phyloP scores from a whole-genome alignment of 2,888 invertebrate genomes.

The Pseudococcus jackbeardsleyi region DNA sequence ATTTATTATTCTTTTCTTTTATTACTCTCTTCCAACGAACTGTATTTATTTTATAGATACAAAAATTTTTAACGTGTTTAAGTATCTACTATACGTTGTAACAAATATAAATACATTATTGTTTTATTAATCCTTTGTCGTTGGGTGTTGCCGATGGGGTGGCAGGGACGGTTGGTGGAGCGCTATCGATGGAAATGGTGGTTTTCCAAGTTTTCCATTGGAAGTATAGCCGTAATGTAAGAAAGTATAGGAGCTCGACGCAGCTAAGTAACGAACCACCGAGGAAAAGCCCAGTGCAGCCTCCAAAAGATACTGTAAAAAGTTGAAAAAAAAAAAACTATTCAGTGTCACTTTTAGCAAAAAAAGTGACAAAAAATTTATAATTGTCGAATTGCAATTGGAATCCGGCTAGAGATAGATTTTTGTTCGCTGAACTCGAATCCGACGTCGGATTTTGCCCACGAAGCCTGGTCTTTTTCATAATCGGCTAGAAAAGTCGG shows the following conservation, averaged over 20 bases:
- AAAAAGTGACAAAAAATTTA: too few species aligned
- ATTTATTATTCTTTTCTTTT: not conserved
- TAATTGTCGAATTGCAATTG: too few species aligned
- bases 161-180: not conserved
- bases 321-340: too few species aligned
- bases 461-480: too few species aligned
- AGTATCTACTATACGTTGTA: constrained; percentile 20
- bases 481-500: too few species aligned
- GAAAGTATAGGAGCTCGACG: constrained; percentile 71
- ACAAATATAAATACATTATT: constrained; percentile 39
- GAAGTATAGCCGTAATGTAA: constrained; percentile 67
- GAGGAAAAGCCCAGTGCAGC: constrained; percentile 72
- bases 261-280: constrained; percentile 72
- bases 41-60: constrained; percentile 27
- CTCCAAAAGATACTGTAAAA: constrained; percentile 71
- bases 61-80: not conserved
- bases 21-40: constrained; percentile 47
- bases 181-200: not conserved
- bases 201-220: constrained; percentile 65
- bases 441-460: too few species aligned
- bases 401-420: too few species aligned
- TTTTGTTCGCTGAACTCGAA: too few species aligned
- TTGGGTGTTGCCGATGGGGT: not conserved
- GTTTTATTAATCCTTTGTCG: constrained; percentile 24
- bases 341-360: too few species aligned